phyloP scores from a whole-genome alignment of 1,140 invertebrate species.

The Drosophila ohnishii region DNA sequence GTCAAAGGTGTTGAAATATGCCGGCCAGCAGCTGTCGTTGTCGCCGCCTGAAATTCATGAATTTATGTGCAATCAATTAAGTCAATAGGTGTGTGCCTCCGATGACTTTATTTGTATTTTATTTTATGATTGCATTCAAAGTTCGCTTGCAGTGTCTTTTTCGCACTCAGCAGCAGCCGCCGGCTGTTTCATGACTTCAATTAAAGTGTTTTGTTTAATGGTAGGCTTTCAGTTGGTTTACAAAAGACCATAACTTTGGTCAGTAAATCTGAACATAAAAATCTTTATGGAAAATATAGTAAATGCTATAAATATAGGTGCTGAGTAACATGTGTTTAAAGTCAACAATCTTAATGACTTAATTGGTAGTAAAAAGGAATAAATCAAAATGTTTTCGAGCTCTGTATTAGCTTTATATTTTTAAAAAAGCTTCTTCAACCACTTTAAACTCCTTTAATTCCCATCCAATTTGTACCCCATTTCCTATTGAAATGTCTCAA shows the following conservation, averaged over 20 bases:
- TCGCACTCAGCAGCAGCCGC: constrained; percentile 14
- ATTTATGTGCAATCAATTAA: constrained; percentile 73
- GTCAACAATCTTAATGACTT: background rate
- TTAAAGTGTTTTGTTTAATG: constrained; percentile 42
- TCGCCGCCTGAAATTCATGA: constrained; percentile 37
- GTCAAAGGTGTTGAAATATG: constrained; percentile 64
- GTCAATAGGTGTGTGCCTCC: constrained; percentile 65
- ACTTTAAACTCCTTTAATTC: background rate
- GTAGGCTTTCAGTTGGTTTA: constrained; percentile 4
- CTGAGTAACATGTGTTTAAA: constrained; percentile 6
- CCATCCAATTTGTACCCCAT: background rate
- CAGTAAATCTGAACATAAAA: background rate
- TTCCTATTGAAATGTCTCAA: background rate
- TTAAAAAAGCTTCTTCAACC: background rate
- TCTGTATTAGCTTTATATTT: background rate
- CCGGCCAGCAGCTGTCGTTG: constrained; percentile 24
- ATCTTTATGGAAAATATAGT: constrained; percentile 5
- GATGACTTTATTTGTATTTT: constrained; percentile 7
- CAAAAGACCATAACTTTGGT: constrained; percentile 4
- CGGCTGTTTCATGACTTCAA: constrained; percentile 41
- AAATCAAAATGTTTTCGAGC: background rate
- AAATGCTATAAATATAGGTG: background rate
- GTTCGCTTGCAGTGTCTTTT: constrained; percentile 15
- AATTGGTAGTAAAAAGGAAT: background rate
- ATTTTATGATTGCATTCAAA: constrained; percentile 21